Base-by-base conservation (phyloP, 2,797 vertebrate genomes). In the Salmo trutta region DNA sequence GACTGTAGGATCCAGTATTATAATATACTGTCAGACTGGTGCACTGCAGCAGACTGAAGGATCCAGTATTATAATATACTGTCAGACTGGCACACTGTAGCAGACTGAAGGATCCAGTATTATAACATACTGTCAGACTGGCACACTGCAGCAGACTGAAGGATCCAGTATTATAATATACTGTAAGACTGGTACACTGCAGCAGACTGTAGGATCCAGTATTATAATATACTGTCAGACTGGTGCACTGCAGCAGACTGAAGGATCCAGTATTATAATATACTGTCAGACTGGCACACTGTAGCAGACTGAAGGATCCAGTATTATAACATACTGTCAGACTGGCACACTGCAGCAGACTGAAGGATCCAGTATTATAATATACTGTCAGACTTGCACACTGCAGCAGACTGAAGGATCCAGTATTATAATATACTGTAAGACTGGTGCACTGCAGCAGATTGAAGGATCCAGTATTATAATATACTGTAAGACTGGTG, bases 281-380 rank as follows among this genome's bases (percentile, higher is more conserved):
- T 27, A 27, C 27, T 27, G 27, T 27, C 27, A 27, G 27, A 27
- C 27, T 27, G 1, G 27, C 27, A 27, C 27, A 27, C 27, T 27
- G 27, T 2, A 27, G 27, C 27, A 27, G 52, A 54, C 52, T 54
- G 52, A 14, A 27, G 27, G 27, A 27, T 27, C 27, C 27, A 27
- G 27, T 27, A 27, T n/a, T 27, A 27, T 27, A 27, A 27, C 2
- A 27, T 27, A 27, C 27, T 27, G 27, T 27, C 27, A 17, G 24
- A 64, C 59, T 77, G 62, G 17, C 56, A 65, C 52, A 53, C 14
- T 3, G 72, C 84, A 83, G 75, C 71, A 87, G 79, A 16, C 78
- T 27, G 27, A 27, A 27, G 27, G 27, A 27, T 27, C 27, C 27
- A 27, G 27, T 27, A 27, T n/a, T 27, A 27, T 27, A 27, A 27